These are phyloP conservation scores for Anomalospiza imberbis DNA, from an alignment of 2,797 vertebrate genomes.

Conservation along the genomic window DNA sequence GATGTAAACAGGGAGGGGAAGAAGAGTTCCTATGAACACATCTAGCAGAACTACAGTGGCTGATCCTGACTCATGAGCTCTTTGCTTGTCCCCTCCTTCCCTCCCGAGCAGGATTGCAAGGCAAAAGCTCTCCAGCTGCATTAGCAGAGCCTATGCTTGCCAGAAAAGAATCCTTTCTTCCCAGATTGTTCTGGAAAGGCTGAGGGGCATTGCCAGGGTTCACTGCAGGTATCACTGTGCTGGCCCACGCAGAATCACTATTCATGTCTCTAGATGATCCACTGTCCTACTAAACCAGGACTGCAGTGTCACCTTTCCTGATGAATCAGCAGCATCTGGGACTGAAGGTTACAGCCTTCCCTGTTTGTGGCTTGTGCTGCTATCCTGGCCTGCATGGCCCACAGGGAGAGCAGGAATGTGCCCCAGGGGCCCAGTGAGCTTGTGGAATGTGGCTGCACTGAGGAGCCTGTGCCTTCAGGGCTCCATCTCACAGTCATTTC, in stretches of 20 bases:
- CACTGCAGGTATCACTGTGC: not conserved
- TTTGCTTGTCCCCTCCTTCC: not conserved
- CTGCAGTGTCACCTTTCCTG: not conserved
- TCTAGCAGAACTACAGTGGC: not conserved
- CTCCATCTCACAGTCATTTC: not conserved
- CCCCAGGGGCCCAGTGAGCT: not conserved
- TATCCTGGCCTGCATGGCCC: not conserved
- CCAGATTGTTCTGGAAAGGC: not conserved
- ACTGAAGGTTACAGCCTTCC: not conserved
- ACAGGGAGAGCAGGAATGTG: not conserved
- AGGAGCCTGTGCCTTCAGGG: not conserved
- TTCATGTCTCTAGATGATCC: not conserved
- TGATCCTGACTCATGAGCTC: not conserved
- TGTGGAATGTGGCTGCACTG: not conserved
- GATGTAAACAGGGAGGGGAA: not conserved
- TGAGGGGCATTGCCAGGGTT: not conserved
- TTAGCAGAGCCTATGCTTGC: not conserved
- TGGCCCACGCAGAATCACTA: not conserved
- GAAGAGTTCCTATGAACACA: accelerated
- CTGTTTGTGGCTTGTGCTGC: not conserved
- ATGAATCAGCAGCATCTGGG: not conserved
- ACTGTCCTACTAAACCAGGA: not conserved
- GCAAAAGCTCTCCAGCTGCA: not conserved
- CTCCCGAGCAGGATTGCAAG: not conserved
- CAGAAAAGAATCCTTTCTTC: not conserved